Conservation (phyloP, 2,888 invertebrate species). For the Chromoteleia sp. region DNA sequence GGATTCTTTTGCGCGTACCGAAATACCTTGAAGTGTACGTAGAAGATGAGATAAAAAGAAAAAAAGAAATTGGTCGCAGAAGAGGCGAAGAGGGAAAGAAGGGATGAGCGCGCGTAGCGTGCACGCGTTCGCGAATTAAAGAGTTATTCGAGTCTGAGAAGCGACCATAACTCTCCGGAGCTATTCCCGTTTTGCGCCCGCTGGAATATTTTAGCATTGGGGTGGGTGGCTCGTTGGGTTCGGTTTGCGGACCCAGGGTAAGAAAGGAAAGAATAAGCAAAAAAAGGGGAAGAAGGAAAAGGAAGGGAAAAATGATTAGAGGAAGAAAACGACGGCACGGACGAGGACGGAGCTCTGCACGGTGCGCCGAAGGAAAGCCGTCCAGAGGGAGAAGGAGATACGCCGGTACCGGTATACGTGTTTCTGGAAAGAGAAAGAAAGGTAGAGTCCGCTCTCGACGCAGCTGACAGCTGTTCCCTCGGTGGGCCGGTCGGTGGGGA, state of each 20-base stretch:
- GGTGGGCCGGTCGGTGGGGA: conserved; percentile 84
- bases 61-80: conserved; percentile 17
- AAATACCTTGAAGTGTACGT: conserved; percentile 52
- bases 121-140: conserved; percentile 84
- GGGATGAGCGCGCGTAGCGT: conserved; percentile 75
- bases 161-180: conserved; percentile 84
- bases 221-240: conserved; percentile 80
- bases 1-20: conserved; percentile 37
- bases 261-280: conserved; percentile 51
- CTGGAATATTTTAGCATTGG: conserved; percentile 84
- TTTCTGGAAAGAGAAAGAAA: conserved; percentile 73
- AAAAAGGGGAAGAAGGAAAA: conserved; percentile 75
- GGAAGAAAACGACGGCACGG: conserved; percentile 76
- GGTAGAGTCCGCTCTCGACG: conserved; percentile 80
- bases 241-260: conserved; percentile 68
- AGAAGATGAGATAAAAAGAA: no score
- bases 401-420: conserved; percentile 67
- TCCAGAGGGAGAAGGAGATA: conserved; percentile 70
- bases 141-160: conserved; percentile 85
- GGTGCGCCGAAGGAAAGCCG: conserved; percentile 66
- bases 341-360: conserved; percentile 27
- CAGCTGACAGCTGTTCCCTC: conserved; percentile 85
- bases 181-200: conserved; percentile 83
- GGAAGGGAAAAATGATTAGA: conserved; percentile 74
- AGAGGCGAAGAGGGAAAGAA: conserved; percentile 24